Evolutionary conservation across 2,113 vertebrate genomes (phyloP), one percentile per base, ranked within the genome.

Genomic region (Prolemur simus): DNA sequence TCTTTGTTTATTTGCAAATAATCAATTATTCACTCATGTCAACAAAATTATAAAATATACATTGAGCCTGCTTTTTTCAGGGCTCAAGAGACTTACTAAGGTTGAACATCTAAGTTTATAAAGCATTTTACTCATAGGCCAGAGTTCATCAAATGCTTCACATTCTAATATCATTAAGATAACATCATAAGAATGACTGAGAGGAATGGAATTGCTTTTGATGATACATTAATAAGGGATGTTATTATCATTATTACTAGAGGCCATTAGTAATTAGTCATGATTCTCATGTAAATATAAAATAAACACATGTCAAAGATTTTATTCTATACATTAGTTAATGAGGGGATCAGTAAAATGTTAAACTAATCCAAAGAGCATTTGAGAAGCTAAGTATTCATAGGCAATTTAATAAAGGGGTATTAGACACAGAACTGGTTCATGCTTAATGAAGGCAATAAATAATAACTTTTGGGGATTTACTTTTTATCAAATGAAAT

Each of bases 191-290:
- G 54, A 29, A 74, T 87, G 60, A 78, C 12, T 91, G 45, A 64
- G 74, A 92, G 82, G 45, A 91, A 56, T 45, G 32, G 25, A 93
- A 76, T 87, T 94, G 39, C 80, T 96, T 66, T 66, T 84, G 68
- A 54, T 84, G 74, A 9, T 63, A 18, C 32, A 37, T 74, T 68
- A 93, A 87, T 68, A 71, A 56, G 3, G 7, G 58, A 18, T 94
- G 78, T 8, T 52, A 54, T 68, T 66, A 52, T 49, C 42, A 42
- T 32, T 91, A 52, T 47, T 77, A 54, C 49, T 76, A 68, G 29
- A 84, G 37, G 21, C 88, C 86, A 3, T 82, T 80, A 34, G 54
- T 45, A 60, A 66, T 27, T 86, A 84, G 20, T 93, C 58, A 52
- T 29, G 17, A 71, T 32, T 93, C 17, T 82, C 11, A 49, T 85